Base-by-base conservation (phyloP, 2,113 vertebrate species). In the Fregetta grallaria region DNA sequence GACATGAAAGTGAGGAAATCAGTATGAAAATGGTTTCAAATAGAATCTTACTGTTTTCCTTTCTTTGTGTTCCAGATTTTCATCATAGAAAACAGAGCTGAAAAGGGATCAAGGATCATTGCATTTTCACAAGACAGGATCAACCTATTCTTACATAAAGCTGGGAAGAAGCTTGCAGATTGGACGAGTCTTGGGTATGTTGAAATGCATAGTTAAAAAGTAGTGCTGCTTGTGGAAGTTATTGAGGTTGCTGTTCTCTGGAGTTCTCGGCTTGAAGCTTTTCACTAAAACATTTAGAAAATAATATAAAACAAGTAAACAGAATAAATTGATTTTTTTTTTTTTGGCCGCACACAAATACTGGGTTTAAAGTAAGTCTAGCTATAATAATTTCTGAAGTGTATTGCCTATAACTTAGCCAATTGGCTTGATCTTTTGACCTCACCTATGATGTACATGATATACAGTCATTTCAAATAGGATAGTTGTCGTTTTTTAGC, bases 251-350 rank as follows among this genome's bases (percentile, higher is more conserved):
- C 14, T 74, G 59, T 22, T 92, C 80, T 95, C 56, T 74, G 26
- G 56, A 88, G 67, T 29, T 77, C 38, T 86, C 68, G 78, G n/a
- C 68, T 63, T 87, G 70, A 96, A 92, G 27, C 16, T 62, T 94
- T 90, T 87, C 89, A 87, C 26, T 82, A 75, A 85, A 96, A 68
- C 53, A 71, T 61, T 94, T 72, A 78, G 70, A 91, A 91, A 94
- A 32, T 40, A 71, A 72, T 18, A 77, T 30, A 91, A 71, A 96
- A 61, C 70, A 83, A 53, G 45, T 63, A 70, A 94, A 87, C 4
- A 74, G 20, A 78, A 79, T 14, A 52, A 80, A 83, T 10, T 40
- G 20, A 52, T 91, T 70, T 50, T 55, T 73, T 32, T 68, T 68
- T 65, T 53, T 49, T 27, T 17, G 19, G 2, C 22, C 50, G 11